Conservation (phyloP, 2,888 invertebrate species). For the Platerodrilus igneus region DNA sequence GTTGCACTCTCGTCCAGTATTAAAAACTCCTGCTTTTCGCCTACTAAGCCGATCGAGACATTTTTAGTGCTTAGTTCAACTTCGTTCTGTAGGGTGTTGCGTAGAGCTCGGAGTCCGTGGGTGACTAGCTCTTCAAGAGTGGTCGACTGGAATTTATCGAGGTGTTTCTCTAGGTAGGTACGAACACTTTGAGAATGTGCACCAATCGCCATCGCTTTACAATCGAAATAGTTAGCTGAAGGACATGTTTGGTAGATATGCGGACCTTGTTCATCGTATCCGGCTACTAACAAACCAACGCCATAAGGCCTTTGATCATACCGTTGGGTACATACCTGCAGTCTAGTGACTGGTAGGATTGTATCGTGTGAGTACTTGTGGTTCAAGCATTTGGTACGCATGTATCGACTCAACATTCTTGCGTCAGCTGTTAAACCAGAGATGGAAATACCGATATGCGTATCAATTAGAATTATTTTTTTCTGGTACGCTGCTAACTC, state of each 20-base stretch:
- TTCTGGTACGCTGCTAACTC: conserved; percentile 97
- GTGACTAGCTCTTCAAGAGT: conserved; percentile 82
- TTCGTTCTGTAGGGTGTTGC: conserved; percentile 95
- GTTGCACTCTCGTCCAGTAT: conserved; percentile 74
- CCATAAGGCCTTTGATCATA: conserved; percentile 97
- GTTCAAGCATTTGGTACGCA: conserved; percentile 93
- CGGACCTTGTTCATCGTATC: conserved; percentile 92
- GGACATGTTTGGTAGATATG: conserved; percentile 98
- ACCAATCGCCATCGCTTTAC: conserved; percentile 98
- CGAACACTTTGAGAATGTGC: conserved; percentile 95
- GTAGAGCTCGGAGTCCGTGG: conserved; percentile 87
- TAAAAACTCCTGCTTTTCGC: conserved; percentile 74
- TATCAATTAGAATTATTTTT: conserved; percentile 94
- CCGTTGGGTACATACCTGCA: conserved; percentile 91
- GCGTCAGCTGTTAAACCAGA: conserved; percentile 98
- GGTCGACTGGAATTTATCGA: conserved; percentile 66
- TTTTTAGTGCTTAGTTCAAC: conserved; percentile 88
- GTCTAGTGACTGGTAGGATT: conserved; percentile 77
- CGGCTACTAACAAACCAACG: conserved; percentile 92
- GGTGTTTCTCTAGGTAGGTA: conserved; percentile 92
- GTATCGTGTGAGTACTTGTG: conserved; percentile 88
- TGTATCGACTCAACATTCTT: conserved; percentile 85
- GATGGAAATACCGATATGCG: conserved; percentile 95
- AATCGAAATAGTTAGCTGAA: conserved; percentile 95
- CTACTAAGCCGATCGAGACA: conserved; percentile 86